Percentiles rank a stretch among this genome's conserved stretches.
These are phyloP conservation scores for Hylomyscus alleni DNA, from an alignment of 2,797 vertebrate species.

Conservation along the genomic window DNA sequence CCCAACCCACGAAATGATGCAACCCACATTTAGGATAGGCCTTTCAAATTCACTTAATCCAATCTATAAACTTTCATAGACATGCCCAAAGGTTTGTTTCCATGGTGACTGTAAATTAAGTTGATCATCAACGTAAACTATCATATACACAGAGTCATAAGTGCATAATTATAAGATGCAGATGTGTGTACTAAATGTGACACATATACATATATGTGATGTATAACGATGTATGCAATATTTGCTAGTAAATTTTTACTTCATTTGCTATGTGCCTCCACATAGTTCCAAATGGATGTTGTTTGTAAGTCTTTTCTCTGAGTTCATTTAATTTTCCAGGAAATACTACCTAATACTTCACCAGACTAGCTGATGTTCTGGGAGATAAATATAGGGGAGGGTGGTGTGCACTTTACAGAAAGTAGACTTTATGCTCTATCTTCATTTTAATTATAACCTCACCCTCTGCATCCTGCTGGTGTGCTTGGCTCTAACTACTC, in stretches of 20 bases:
- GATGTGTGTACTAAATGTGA: neutral
- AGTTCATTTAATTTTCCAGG: neutral
- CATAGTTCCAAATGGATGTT: neutral
- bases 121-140: neutral
- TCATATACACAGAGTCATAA: neutral
- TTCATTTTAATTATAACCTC: neutral
- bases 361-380: neutral
- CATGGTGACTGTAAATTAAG: neutral
- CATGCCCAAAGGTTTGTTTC: neutral
- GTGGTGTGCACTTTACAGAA: neutral
- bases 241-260: slow-evolving; percentile 23
- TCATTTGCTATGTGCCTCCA: neutral
- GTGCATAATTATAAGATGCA: neutral
- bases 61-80: neutral
- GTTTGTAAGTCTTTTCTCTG: neutral
- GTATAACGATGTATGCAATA: neutral
- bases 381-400: neutral
- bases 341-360: neutral
- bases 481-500: neutral
- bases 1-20: neutral
- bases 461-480: neutral
- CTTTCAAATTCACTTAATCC: neutral
- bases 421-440: neutral
- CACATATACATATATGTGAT: neutral
- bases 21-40: neutral